These are phyloP conservation scores for Cariama cristata DNA, from an alignment of 2,113 vertebrate genomes.

Conservation along the genomic window DNA sequence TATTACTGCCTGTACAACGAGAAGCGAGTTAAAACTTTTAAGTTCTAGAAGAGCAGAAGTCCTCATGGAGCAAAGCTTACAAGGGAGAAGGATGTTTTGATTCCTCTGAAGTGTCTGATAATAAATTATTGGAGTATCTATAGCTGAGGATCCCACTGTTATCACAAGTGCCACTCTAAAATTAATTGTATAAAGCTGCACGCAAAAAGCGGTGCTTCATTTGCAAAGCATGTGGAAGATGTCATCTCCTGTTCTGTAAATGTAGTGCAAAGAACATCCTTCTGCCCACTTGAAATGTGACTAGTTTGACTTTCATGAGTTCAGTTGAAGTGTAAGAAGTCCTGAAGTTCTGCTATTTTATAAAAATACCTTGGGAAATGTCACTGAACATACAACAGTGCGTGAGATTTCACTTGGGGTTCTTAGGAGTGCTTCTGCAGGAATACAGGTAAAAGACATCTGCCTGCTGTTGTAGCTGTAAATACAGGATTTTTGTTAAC, in stretches of 20 bases:
- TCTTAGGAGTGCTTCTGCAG: neutral
- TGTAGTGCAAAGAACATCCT: neutral
- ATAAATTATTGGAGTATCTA: constrained; percentile 37
- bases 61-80: neutral
- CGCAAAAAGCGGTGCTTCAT: neutral
- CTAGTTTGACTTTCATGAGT: neutral
- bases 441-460: neutral
- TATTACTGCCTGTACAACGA: neutral
- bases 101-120: constrained; percentile 43
- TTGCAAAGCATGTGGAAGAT: neutral
- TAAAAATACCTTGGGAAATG: neutral
- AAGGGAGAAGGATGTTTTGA: constrained; percentile 29
- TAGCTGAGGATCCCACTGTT: constrained; percentile 44
- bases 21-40: neutral
- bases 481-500: neutral
- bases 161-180: neutral
- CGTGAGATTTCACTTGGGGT: neutral
- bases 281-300: neutral
- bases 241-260: neutral
- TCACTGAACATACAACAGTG: accelerated
- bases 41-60: neutral
- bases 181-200: neutral
- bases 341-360: neutral
- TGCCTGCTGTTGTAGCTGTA: neutral
- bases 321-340: neutral